These are phyloP conservation scores for Drosophila baimaii DNA, from an alignment of 1,140 invertebrate species.

Conservation along the genomic window DNA sequence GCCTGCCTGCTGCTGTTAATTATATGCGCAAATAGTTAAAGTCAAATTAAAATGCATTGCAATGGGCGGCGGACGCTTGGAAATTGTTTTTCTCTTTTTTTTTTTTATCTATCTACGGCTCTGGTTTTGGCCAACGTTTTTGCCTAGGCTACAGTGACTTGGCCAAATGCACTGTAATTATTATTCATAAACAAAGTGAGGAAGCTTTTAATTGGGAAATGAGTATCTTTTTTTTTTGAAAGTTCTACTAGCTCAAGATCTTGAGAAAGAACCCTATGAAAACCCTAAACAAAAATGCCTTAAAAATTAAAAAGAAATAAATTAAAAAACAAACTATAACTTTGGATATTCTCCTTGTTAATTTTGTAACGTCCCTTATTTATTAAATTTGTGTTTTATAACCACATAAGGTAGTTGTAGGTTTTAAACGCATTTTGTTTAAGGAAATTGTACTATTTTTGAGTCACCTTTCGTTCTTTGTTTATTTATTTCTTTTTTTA, in stretches of 20 bases:
- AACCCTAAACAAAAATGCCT: too few relatives aligned
- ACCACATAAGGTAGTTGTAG: too few relatives aligned
- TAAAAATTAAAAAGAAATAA: too few relatives aligned
- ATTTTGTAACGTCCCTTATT: too few relatives aligned
- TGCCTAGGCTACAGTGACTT: constrained; percentile 8
- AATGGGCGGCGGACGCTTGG: constrained; percentile 41
- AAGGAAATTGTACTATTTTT: not conserved
- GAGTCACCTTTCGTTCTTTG: not conserved
- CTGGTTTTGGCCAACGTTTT: constrained; percentile 20
- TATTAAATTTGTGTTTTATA: not conserved
- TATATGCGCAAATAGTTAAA: constrained; percentile 77
- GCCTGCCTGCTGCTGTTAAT: constrained; percentile 46
- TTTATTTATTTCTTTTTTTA: not conserved
- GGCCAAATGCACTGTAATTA: constrained; percentile 11
- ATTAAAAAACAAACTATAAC: too few relatives aligned
- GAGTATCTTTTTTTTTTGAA: not conserved
- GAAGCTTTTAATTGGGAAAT: not conserved
- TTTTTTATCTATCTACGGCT: constrained; percentile 14
- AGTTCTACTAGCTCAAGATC: not conserved
- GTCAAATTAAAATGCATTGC: constrained; percentile 72
- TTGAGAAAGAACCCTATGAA: too few relatives aligned
- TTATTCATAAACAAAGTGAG: constrained; percentile 18
- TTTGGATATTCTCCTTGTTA: too few relatives aligned
- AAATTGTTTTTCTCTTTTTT: constrained; percentile 18
- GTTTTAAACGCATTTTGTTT: not conserved